These are phyloP conservation scores for Trichomycterus rosablanca DNA, from an alignment of 2,113 vertebrate genomes.

Conservation along the genomic window DNA sequence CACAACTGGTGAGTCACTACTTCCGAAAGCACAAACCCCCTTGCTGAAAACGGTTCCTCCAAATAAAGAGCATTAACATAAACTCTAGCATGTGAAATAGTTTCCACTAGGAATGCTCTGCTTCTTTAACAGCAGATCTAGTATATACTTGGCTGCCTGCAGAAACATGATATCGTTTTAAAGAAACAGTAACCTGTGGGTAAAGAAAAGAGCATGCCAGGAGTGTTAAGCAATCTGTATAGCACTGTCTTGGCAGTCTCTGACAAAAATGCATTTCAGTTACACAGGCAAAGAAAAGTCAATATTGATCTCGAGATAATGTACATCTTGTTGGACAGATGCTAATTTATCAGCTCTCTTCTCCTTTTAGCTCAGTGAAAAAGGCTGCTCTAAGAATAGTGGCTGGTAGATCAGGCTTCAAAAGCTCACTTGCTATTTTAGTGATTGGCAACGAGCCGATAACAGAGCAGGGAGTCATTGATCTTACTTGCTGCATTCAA, in stretches of 20 bases:
- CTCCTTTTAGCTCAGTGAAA: slow-evolving; percentile 30
- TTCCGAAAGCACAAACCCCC: slow-evolving; percentile 17
- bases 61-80: slow-evolving; percentile 25
- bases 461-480: slow-evolving; percentile 29
- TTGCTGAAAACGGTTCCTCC: slow-evolving; percentile 28
- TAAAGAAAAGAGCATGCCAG: slow-evolving; percentile 17
- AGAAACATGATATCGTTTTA: slow-evolving; percentile 6
- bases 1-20: slow-evolving; percentile 41
- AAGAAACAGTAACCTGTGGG: slow-evolving; percentile 1
- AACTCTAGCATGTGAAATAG: slow-evolving; percentile 5
- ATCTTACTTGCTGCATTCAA: slow-evolving; percentile 29
- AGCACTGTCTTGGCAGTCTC: slow-evolving; percentile 23
- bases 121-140: slow-evolving; percentile 1
- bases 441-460: slow-evolving; percentile 39
- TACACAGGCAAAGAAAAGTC: slow-evolving; percentile 31
- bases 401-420: slow-evolving; percentile 26
- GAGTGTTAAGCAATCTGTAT: slow-evolving; percentile 23
- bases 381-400: slow-evolving; percentile 41
- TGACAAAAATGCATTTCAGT: slow-evolving; percentile 28
- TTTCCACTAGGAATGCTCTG: slow-evolving; percentile 8
- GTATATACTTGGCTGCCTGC: background rate
- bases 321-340: slow-evolving; percentile 38
- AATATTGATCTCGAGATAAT: slow-evolving; percentile 39
- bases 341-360: slow-evolving; percentile 35
- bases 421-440: slow-evolving; percentile 42